Base-by-base conservation (phyloP, 1,140 invertebrate species). In the Drosophila micromelanica region DNA sequence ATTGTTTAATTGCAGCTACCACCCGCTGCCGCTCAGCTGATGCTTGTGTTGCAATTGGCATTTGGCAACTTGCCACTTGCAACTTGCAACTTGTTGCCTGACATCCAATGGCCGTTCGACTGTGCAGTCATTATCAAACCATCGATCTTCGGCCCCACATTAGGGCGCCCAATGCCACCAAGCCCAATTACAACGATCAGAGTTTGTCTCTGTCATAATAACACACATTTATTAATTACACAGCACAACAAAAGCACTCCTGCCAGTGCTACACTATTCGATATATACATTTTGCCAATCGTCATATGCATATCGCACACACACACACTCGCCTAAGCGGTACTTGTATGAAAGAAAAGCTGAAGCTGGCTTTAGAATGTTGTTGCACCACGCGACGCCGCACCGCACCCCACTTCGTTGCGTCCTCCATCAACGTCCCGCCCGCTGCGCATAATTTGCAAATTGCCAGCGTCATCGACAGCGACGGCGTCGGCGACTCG, bases 161-260 rank as follows among this genome's bases (percentile, higher is more conserved):
- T 78, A 89, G 82, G 82, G 81, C 82, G 52, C 84, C 80, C 84
- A 87, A 87, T 87, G 84, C 76, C 84, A 89, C 56, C 60, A 43
- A 74, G 46, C 56, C 37, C 40, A 56, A 57, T 63, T 62, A 48
- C 38, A 68, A 35, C 13, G n/a, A 11, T 30, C 20, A 5, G n/a
- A n/a, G 13, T 42, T 37, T 51, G 5, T 30, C 37, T 51, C 61
- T 70, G 76, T 48, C 69, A 74, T 78, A 89, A 87, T 77, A 84
- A 77, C 79, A 87, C 60, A 87, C 84, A 87, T 89, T 87, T 87
- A 87, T 89, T 87, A 87, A 87, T 87, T 87, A 89, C 73, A 89
- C 49, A 70, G 65, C 70, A 62, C 59, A 74, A 45, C 40, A 75
- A 55, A 64, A 76, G 54, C 13, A 51, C 63, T 73, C 38, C 63